Evolutionary conservation across 2,888 invertebrate species (phyloP), one percentile per base, ranked within the genome.

Genomic region (Papilio protenor): DNA sequence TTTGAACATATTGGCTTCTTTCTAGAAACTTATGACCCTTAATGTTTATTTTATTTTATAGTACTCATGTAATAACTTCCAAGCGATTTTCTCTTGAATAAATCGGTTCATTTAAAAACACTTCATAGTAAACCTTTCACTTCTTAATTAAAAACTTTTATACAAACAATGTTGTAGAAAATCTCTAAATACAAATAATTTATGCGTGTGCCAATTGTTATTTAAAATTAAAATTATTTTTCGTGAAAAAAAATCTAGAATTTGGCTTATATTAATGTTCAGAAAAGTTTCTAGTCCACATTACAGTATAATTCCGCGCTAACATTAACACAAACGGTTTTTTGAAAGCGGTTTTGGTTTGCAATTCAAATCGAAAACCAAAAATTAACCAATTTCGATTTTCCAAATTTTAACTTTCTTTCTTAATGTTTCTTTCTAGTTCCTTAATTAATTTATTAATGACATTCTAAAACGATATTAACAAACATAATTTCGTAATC

Each of bases 1-100:
- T 57, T 55, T 10, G 11, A 16, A 66, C 6, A 27, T 10, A 71
- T 69, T 69, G 71, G 71, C 59, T 71, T 76, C 76, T 27, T 70
- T 70, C 52, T 75, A 33, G 11, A n/a, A 52, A 61, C 14, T 61
- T 27, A 61, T 61, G 14, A 33, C 6, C 33, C 33, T 59, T 59
- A 4, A 11, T 8, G 23, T 59, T 8, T 27, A 5, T 8, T 14
- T 59, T 59, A 27, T 27, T 59, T 27, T 11, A 0, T 59, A 59
- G 27, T 8, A 8, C 0, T 18, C 16, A 18, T 55, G 55, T 10
- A n/a, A n/a, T 4, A 33, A 2, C 33, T 33, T 33, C 33, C 6
- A 33, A 6, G 2, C 33, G 33, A 33, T 3, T 33, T 33, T 1
- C 33, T 33, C 6, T 33, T 2, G 3, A 3, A 6, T 33, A 33